Conservation (phyloP, 2,888 invertebrate species). For the Eugnorisma glareosa region DNA sequence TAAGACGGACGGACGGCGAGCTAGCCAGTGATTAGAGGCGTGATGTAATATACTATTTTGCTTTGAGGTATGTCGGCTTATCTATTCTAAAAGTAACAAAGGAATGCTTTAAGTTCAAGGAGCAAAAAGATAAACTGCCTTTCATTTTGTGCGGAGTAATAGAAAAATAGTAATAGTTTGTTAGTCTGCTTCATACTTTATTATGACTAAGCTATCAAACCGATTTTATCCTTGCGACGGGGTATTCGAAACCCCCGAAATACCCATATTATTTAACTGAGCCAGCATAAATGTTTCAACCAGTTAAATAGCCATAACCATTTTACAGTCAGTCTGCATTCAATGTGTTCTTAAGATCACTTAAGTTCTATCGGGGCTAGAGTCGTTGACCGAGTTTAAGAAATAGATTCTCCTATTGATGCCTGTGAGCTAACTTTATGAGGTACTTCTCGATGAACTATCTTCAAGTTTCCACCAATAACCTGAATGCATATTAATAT, state of each 20-base stretch:
- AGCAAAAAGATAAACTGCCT: neutral
- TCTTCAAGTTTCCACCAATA: conserved; percentile 51
- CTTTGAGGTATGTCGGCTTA: neutral
- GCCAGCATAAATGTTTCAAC: neutral
- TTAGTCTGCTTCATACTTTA: neutral
- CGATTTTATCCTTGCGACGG: neutral
- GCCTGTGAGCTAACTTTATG: conserved; percentile 53
- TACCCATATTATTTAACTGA: neutral
- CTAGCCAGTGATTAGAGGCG: too few species aligned
- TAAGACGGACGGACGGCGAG: too few species aligned
- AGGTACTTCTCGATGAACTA: conserved; percentile 35
- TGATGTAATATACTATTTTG: neutral
- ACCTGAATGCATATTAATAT: conserved; percentile 50
- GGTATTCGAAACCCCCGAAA: neutral
- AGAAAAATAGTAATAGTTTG: neutral
- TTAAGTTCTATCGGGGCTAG: conserved; percentile 16
- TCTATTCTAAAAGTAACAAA: neutral
- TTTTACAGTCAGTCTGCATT: conserved; percentile 44
- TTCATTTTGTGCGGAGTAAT: neutral
- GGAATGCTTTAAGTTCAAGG: neutral
- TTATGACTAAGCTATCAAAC: too few species aligned
- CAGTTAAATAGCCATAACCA: conserved; percentile 22
- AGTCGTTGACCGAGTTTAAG: conserved; percentile 58
- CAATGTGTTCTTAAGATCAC: conserved; percentile 42
- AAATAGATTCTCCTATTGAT: conserved; percentile 46